A percentile compares a stretch with the other conserved stretches of the same genome.
Conservation (phyloP, 2,888 invertebrate species). For the Limnephilus marmoratus region DNA sequence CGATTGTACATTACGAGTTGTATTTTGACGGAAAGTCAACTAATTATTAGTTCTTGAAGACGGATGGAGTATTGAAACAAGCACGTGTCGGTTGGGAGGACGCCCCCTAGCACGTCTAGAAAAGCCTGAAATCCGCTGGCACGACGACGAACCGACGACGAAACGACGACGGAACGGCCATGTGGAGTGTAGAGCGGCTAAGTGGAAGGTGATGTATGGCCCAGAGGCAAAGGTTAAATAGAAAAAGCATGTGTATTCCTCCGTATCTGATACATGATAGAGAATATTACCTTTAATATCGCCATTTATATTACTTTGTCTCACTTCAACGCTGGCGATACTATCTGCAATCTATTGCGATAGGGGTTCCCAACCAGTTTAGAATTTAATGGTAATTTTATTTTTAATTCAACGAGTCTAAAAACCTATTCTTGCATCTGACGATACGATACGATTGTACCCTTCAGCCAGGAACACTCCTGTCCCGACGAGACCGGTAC, state of each 20-base stretch:
- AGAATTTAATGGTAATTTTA: not conserved
- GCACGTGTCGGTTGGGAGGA: not conserved
- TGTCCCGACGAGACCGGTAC: too few species aligned
- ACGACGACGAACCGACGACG: not conserved
- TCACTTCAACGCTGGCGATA: constrained; percentile 28
- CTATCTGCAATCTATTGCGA: not conserved
- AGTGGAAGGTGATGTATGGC: constrained; percentile 44
- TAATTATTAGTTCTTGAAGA: constrained; percentile 32
- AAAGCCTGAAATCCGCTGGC: not conserved
- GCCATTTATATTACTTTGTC: constrained; percentile 45
- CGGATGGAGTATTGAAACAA: constrained; percentile 46
- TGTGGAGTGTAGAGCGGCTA: not conserved
- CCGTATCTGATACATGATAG: not conserved
- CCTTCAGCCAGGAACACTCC: too few species aligned
- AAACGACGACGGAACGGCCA: not conserved
- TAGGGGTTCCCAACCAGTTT: not conserved
- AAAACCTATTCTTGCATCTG: too few species aligned
- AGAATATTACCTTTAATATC: constrained; percentile 40
- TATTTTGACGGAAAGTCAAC: constrained; percentile 43
- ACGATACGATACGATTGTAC: too few species aligned
- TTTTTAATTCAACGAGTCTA: too few species aligned
- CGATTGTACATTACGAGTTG: constrained; percentile 9
- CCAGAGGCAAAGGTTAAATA: constrained; percentile 47
- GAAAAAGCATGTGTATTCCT: constrained; percentile 21
- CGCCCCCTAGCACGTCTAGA: constrained; percentile 25